These are phyloP conservation scores for Megalonaias nervosa DNA, from an alignment of 1,140 invertebrate species.

Conservation along the genomic window DNA sequence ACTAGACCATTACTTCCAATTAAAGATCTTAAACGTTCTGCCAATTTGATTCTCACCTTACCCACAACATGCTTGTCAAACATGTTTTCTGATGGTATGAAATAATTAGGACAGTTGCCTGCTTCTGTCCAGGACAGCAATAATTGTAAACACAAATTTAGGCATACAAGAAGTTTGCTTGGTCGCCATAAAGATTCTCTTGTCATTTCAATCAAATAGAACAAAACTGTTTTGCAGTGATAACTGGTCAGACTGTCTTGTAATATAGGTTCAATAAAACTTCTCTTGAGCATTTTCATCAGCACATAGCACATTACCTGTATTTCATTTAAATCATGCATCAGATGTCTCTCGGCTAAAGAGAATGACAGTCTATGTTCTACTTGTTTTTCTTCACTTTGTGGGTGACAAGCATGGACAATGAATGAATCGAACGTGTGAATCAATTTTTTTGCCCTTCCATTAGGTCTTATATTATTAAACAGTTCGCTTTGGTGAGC, in stretches of 20 bases:
- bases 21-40: too few species aligned
- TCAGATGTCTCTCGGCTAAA: slow-evolving; percentile 7
- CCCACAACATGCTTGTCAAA: background rate
- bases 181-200: background rate
- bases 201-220: slow-evolving; percentile 5
- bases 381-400: background rate
- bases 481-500: too few species aligned
- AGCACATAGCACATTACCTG: slow-evolving; percentile 5
- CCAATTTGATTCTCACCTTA: too few species aligned
- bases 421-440: background rate
- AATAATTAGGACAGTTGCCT: background rate
- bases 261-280: slow-evolving; percentile 1
- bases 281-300: slow-evolving; percentile 14
- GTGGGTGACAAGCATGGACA: slow-evolving; percentile 10
- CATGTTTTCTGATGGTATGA: background rate
- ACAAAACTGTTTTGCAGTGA: slow-evolving; percentile 18
- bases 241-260: slow-evolving; percentile 8
- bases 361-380: slow-evolving; percentile 9
- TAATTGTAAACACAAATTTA: background rate
- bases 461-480: too few species aligned
- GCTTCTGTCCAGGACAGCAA: background rate
- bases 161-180: background rate
- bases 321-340: slow-evolving; percentile 12
- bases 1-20: too few species aligned
- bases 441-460: too few species aligned